phyloP scores from a whole-genome alignment of 2,888 invertebrate species.

The Parnassius glacialis region DNA sequence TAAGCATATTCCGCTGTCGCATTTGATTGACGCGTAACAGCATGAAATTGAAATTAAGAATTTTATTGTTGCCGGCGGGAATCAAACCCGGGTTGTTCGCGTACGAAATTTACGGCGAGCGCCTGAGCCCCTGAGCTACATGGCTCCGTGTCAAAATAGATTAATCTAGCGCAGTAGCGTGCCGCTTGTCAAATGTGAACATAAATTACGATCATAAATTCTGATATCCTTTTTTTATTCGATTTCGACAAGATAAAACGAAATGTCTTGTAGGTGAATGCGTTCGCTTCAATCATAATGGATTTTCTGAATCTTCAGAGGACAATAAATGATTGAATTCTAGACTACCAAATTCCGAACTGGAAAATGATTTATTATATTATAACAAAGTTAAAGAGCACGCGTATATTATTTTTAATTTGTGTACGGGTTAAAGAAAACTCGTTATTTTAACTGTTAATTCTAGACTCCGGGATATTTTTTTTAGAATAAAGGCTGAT shows the following conservation, averaged over 20 bases:
- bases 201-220: slow-evolving; percentile 47
- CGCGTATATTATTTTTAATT: too few relatives aligned
- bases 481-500: too few relatives aligned
- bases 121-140: too few relatives aligned
- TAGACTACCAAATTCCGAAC: slow-evolving; percentile 12
- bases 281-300: slow-evolving; percentile 27
- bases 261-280: slow-evolving; percentile 30
- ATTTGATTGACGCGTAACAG: slow-evolving; percentile 15
- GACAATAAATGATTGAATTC: slow-evolving; percentile 16
- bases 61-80: too few relatives aligned
- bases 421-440: too few relatives aligned
- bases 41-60: too few relatives aligned
- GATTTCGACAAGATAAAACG: slow-evolving; percentile 39
- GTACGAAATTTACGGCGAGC: too few relatives aligned
- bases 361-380: neutral
- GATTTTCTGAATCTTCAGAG: slow-evolving; percentile 21
- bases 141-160: slow-evolving; percentile 27
- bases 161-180: slow-evolving; percentile 26
- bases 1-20: slow-evolving; percentile 8
- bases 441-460: too few relatives aligned
- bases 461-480: too few relatives aligned
- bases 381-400: too few relatives aligned
- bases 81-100: too few relatives aligned
- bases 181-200: slow-evolving; percentile 42
- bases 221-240: slow-evolving; percentile 38